phyloP scores from a whole-genome alignment of 2,113 vertebrate species.

The Podiceps cristatus region DNA sequence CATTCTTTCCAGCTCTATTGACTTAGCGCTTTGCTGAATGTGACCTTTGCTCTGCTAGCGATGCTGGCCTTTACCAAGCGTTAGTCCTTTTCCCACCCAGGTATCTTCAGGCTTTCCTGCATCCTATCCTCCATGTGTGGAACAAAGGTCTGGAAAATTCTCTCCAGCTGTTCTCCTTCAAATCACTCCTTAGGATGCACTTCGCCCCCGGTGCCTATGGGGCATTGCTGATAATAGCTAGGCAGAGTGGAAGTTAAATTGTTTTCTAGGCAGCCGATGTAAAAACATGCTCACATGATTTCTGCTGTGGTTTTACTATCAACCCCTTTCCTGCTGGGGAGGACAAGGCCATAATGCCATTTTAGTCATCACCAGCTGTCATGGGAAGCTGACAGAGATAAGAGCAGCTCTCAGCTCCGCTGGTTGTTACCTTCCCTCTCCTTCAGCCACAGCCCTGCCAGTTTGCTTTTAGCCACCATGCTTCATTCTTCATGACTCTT shows the following conservation, averaged over 20 bases:
- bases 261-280: background rate
- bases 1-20: background rate
- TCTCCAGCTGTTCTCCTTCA: slow-evolving; percentile 1
- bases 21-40: background rate
- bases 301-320: background rate
- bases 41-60: background rate
- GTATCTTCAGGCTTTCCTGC: background rate
- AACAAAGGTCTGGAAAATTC: slow-evolving; percentile 28
- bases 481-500: background rate
- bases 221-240: background rate
- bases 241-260: background rate
- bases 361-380: slow-evolving; percentile 1
- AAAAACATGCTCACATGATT: background rate
- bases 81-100: background rate
- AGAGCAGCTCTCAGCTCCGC: background rate
- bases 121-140: background rate
- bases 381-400: background rate
- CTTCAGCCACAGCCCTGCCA: background rate
- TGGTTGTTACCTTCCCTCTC: background rate
- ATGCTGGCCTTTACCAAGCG: fast-evolving
- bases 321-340: background rate
- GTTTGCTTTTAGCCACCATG: background rate
- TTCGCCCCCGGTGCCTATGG: background rate
- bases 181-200: background rate
- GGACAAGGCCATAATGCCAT: background rate